Conservation (phyloP, 2,888 invertebrate genomes). For the Scaptomyza cyrtandrae region DNA sequence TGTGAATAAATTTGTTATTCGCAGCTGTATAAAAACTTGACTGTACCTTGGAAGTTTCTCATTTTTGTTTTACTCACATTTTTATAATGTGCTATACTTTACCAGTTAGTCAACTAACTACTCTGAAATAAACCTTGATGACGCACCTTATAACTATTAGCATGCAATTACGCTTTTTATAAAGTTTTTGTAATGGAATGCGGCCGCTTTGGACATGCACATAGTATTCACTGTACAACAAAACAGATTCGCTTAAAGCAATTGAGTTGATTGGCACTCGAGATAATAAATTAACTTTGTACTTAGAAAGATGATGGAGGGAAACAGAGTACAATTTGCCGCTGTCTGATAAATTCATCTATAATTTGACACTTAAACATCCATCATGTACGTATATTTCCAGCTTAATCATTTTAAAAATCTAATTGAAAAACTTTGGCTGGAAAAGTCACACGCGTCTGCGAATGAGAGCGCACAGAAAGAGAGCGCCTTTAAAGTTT, state of each 20-base stretch:
- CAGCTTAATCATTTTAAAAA: conserved; percentile 8
- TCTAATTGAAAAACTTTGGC: conserved; percentile 21
- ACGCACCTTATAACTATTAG: conserved; percentile 53
- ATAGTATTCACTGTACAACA: conserved; percentile 34
- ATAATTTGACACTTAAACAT: conserved; percentile 13
- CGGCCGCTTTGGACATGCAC: conserved; percentile 6
- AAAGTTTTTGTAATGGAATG: conserved; percentile 27
- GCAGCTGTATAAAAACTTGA: conserved; percentile 34
- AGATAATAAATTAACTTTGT: conserved; percentile 36
- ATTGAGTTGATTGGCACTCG: conserved; percentile 52
- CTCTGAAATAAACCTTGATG: conserved; percentile 53
- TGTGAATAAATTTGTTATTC: conserved; percentile 52
- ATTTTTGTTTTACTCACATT: conserved; percentile 11
- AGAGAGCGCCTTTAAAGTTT: conserved; percentile 20
- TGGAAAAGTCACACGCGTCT: conserved; percentile 76
- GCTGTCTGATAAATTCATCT: conserved; percentile 18
- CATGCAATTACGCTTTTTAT: conserved; percentile 31
- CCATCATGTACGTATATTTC: conserved; percentile 5
- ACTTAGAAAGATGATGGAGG: conserved; percentile 25
- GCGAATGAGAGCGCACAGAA: conserved; percentile 52
- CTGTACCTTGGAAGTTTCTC: conserved; percentile 53
- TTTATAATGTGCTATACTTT: conserved; percentile 5
- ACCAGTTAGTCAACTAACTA: conserved; percentile 14
- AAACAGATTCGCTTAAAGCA: conserved; percentile 32
- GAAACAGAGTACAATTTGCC: conserved; percentile 12